Base-by-base conservation (phyloP, 2,797 vertebrate species). In the Echiichthys vipera region DNA sequence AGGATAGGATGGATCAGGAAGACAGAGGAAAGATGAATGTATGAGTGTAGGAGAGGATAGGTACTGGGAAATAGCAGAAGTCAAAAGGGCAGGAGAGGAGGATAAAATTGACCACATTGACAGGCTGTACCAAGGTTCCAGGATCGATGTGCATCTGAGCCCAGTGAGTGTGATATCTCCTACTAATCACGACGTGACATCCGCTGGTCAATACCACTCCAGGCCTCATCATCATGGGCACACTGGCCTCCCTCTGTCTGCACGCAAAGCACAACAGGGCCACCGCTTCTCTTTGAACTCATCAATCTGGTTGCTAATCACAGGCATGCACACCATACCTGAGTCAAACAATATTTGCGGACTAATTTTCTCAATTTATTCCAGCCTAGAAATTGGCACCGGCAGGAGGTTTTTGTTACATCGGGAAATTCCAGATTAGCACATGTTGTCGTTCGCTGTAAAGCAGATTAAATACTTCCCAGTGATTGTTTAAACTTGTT, bases 161-260 rank as follows among this genome's bases (percentile, higher is more conserved):
- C 70, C 68, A 40, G 82, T 42, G 64, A 91, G 85, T 87, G 88
- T 92, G 89, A 93, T 91, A 91, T 90, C 91, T 92, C 87, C 90
- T 82, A 88, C 93, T 94, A 94, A 95, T 94, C 92, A 93, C 84
- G 22, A 79, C 76, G 77, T 86, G 90, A 92, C 93, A 88, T 84
- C 84, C 74, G 55, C 74, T 72, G 80, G 91, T 94, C 92, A 89
- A 94, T 94, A 93, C 76, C 71, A 88, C 87, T 87, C 84, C 78
- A 83, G 86, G 88, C 80, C 72, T 85, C 85, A 83, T 88, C 87
- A 78, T 84, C 81, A 65, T 78, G 49, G 17, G 15, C 59, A 61
- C 17, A 10, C 78, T 17, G 76, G 84, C 83, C 80, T 80, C 69
- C 79, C 65, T 74, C 71, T 46, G 80, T 77, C 70, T 59, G 85